Evolutionary conservation across 2,888 invertebrate species (phyloP).

Genomic region (Alviniconcha strummeri): DNA sequence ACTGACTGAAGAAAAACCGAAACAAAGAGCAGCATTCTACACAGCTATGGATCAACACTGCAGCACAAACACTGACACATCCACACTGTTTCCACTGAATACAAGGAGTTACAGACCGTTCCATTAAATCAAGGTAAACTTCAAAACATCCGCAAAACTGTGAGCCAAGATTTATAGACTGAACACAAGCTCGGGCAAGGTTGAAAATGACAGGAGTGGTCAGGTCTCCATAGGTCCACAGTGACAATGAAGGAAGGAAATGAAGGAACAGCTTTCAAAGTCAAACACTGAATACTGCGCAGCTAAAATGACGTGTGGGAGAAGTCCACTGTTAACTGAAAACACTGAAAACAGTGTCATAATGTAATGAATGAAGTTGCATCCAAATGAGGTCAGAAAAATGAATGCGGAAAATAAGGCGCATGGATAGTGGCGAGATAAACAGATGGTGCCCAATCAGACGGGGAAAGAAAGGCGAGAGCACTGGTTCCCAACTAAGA

Average conservation of each 20-base stretch:
- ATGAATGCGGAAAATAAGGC: neutral
- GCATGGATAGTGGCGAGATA: too few relatives aligned
- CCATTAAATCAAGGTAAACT: too few relatives aligned
- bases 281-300: constrained; percentile 20
- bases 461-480: neutral
- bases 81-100: too few relatives aligned
- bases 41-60: too few relatives aligned
- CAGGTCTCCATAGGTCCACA: neutral
- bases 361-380: neutral
- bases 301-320: neutral
- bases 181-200: constrained; percentile 21
- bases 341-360: constrained; percentile 22
- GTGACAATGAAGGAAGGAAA: constrained; percentile 6
- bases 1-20: too few relatives aligned
- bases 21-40: too few relatives aligned
- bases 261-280: constrained; percentile 6
- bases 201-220: neutral
- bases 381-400: neutral
- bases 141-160: neutral
- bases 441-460: too few relatives aligned
- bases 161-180: constrained; percentile 2
- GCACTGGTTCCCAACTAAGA: too few relatives aligned
- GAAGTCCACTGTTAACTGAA: neutral
- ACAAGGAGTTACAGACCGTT: too few relatives aligned
- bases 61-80: too few relatives aligned